A percentile compares a stretch with the other conserved stretches of the same genome.
phyloP scores from a whole-genome alignment of 2,113 vertebrate species.

The Alligator sinensis region DNA sequence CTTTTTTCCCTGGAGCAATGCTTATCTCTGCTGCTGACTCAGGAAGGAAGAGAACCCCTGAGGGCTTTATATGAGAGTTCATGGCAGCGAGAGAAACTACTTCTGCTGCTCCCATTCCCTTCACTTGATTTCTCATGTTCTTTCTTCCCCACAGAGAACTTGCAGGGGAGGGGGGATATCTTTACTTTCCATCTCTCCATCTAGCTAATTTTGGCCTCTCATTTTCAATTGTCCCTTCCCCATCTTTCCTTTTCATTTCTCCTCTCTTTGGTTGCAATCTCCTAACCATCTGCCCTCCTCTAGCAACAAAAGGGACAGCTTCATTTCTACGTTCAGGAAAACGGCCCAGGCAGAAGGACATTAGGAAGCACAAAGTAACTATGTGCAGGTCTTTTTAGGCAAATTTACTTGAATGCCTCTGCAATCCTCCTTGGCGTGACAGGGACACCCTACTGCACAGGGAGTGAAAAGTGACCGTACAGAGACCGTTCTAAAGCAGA shows the following conservation, averaged over 20 bases:
- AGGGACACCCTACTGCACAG: neutral
- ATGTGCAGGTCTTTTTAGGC: neutral
- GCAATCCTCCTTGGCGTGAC: no score
- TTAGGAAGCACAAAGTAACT: neutral
- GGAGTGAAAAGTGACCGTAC: neutral
- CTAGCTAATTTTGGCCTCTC: neutral
- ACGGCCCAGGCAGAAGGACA: neutral
- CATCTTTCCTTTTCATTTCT: neutral
- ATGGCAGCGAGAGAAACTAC: rapidly evolving
- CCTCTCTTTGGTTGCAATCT: neutral
- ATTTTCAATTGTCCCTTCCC: neutral
- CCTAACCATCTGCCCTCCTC: neutral
- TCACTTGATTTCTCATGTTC: rapidly evolving
- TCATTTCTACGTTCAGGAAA: neutral
- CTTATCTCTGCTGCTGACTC: neutral
- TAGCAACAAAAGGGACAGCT: neutral
- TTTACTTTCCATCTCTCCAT: rapidly evolving
- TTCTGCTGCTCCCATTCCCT: rapidly evolving
- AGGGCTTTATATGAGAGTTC: rapidly evolving
- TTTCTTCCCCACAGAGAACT: neutral
- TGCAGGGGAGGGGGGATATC: rapidly evolving
- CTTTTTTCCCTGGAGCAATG: neutral
- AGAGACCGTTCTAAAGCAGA: neutral
- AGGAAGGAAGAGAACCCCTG: neutral
- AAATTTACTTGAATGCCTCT: neutral